phyloP scores from a whole-genome alignment of 2,113 vertebrate species.

The Cinclus mexicanus region DNA sequence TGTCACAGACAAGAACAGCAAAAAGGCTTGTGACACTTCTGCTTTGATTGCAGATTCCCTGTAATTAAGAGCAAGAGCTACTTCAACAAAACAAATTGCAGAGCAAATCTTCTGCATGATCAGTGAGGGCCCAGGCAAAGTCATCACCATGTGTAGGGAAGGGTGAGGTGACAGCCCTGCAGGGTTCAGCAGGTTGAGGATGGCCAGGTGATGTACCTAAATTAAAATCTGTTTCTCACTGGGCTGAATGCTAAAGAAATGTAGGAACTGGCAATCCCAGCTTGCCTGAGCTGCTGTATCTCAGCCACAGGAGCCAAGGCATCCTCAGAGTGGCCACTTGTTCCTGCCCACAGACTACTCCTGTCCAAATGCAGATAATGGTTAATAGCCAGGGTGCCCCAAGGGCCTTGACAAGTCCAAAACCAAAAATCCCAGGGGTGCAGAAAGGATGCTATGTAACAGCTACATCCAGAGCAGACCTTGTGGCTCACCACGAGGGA shows the following conservation, averaged over 20 bases:
- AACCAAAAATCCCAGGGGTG: not conserved
- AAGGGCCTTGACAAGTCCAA: not conserved
- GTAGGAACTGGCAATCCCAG: not conserved
- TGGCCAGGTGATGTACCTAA: not conserved
- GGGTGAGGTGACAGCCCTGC: not conserved
- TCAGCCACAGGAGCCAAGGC: not conserved
- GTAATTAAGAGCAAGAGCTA: constrained; percentile 13
- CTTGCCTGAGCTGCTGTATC: not conserved
- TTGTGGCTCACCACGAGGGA: not conserved
- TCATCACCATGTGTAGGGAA: fast-evolving
- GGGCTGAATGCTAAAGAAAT: not conserved
- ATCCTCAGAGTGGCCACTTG: not conserved
- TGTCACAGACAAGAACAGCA: not conserved
- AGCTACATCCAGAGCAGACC: not conserved
- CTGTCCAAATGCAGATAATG: not conserved
- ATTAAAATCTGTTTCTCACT: not conserved
- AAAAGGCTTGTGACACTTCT: not conserved
- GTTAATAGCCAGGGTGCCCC: not conserved
- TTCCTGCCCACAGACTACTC: not conserved
- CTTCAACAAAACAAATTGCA: not conserved
- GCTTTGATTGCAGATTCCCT: not conserved
- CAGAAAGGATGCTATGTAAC: not conserved
- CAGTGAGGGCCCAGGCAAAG: not conserved
- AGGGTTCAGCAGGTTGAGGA: not conserved
- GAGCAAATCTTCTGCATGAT: not conserved